A percentile compares a stretch with the other conserved stretches of the same genome.
phyloP scores from a whole-genome alignment of 1,140 invertebrate species.

The Megathymus violae region DNA sequence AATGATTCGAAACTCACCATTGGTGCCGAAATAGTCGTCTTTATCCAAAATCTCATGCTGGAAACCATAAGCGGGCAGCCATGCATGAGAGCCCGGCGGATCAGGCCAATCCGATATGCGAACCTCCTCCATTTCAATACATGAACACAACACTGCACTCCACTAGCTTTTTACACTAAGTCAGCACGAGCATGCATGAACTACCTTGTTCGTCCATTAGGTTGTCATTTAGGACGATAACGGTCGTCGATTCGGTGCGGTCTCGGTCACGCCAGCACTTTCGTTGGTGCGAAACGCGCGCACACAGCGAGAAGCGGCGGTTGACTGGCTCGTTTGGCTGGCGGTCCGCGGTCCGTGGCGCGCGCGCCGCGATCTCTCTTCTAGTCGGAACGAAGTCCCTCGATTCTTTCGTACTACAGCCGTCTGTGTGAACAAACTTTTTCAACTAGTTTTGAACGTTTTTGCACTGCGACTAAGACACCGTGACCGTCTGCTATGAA shows the following conservation, averaged over 20 bases:
- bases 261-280: constrained; percentile 26
- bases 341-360: constrained; percentile 55
- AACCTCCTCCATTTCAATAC: constrained; percentile 84
- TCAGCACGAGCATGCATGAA: constrained; percentile 76
- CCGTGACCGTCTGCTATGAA: constrained; percentile 17
- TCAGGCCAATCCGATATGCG: constrained; percentile 87
- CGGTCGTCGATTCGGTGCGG: constrained; percentile 62
- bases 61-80: constrained; percentile 87
- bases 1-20: constrained; percentile 76
- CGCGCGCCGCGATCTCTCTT: constrained; percentile 66
- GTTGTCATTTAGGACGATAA: constrained; percentile 78
- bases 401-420: constrained; percentile 30
- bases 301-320: constrained; percentile 62
- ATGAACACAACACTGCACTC: constrained; percentile 79
- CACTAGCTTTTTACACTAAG: constrained; percentile 65
- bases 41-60: constrained; percentile 85
- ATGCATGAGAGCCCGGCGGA: constrained; percentile 85
- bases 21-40: constrained; percentile 85
- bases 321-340: constrained; percentile 53
- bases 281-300: constrained; percentile 41
- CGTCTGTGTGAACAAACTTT: constrained; percentile 52
- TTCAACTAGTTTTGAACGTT: constrained; percentile 52
- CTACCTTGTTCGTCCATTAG: constrained; percentile 80
- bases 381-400: constrained; percentile 14
- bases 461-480: constrained; percentile 39